Percentiles rank a stretch among this genome's conserved stretches.
phyloP scores from a whole-genome alignment of 2,888 invertebrate species.

The Cyaniris semiargus region DNA sequence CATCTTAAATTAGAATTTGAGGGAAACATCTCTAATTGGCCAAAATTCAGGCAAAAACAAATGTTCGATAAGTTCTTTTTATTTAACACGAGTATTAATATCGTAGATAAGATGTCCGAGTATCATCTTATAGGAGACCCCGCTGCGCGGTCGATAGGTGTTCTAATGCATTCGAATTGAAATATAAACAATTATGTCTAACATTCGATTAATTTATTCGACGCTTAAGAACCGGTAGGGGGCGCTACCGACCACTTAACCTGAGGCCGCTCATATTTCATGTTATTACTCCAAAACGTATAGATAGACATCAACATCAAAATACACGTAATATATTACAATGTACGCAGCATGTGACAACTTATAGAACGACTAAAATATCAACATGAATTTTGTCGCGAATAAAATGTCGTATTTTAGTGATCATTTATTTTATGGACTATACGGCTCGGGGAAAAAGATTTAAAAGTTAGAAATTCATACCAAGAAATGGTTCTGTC shows the following conservation, averaged over 20 bases:
- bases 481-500: not conserved
- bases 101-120: not conserved
- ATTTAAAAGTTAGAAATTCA: constrained; percentile 9
- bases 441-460: not conserved
- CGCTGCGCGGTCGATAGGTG: constrained; percentile 17
- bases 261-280: constrained; percentile 60
- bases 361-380: constrained; percentile 7
- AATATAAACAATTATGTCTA: constrained; percentile 39
- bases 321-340: constrained; percentile 3
- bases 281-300: constrained; percentile 69
- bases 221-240: constrained; percentile 67
- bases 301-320: constrained; percentile 64
- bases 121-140: not conserved
- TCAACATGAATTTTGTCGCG: constrained; percentile 14
- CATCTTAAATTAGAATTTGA: constrained; percentile 5
- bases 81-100: not conserved
- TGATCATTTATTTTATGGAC: not conserved
- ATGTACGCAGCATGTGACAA: not conserved
- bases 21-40: constrained; percentile 12
- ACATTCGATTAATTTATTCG: constrained; percentile 54
- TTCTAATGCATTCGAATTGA: constrained; percentile 31
- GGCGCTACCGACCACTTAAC: constrained; percentile 70
- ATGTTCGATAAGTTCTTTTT: not conserved
- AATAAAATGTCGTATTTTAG: constrained; percentile 5
- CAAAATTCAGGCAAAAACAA: not conserved